phyloP scores from a whole-genome alignment of 2,113 vertebrate genomes.

The Pandion haliaetus region DNA sequence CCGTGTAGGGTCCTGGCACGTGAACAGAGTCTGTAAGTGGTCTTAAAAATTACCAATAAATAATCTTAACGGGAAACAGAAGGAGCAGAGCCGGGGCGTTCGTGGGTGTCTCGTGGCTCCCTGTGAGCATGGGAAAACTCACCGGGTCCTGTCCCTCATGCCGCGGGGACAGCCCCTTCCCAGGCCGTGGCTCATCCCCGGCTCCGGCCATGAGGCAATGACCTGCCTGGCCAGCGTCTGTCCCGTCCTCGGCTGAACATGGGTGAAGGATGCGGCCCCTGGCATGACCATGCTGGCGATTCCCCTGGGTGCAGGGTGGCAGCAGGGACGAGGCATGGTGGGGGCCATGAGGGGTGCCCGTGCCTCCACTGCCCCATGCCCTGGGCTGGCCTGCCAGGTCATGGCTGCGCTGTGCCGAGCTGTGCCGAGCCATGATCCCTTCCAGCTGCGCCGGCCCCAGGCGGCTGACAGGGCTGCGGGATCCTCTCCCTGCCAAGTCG shows the following conservation, averaged over 20 bases:
- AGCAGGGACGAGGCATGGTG: fast-evolving
- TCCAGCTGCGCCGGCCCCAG: conserved; percentile 59
- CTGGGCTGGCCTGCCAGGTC: background rate
- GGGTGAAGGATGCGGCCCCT: background rate
- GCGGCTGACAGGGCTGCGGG: conserved; percentile 47
- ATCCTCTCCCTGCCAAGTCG: conserved; percentile 48
- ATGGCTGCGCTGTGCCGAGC: background rate
- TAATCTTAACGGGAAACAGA: conserved; percentile 66
- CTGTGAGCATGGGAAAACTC: conserved; percentile 36
- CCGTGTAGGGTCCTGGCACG: conserved; percentile 25
- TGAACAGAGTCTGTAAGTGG: conserved; percentile 44
- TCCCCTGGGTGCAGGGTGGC: background rate
- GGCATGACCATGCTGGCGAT: fast-evolving
- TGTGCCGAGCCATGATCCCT: conserved; percentile 27
- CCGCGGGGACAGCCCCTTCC: background rate
- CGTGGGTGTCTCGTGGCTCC: conserved; percentile 23
- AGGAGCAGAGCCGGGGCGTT: conserved; percentile 18
- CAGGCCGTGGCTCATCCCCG: background rate
- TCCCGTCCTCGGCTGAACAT: fast-evolving
- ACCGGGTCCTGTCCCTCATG: background rate
- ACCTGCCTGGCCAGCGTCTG: background rate
- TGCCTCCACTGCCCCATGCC: background rate
- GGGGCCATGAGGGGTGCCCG: fast-evolving
- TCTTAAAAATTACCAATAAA: conserved; percentile 63
- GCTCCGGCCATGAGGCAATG: background rate